Base-by-base conservation (phyloP, 2,797 vertebrate species). In the Capromys pilorides region DNA sequence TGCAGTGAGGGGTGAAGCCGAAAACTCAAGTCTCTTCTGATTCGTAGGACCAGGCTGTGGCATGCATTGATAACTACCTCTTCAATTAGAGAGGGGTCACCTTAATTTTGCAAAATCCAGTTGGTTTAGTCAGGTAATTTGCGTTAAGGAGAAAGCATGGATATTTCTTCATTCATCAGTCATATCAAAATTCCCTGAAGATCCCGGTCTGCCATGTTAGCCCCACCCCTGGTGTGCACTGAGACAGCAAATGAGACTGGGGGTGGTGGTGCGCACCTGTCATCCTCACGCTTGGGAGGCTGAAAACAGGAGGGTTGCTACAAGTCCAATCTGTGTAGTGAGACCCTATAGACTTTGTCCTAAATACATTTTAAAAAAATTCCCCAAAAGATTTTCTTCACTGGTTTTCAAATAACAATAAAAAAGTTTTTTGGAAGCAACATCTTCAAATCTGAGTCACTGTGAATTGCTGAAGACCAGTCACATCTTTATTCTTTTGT, bases 341-440 rank as follows among this genome's bases (percentile, higher is more conserved):
- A 45, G 45, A 45, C 45, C 45, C 45, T 45, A 8, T 45, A 45
- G 45, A 45, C 45, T 45, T 8, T 45, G 45, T n/a, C n/a, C n/a
- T n/a, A n/a, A n/a, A n/a, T 45, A 45, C 45, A 45, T 45, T 45
- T 4, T 4, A 45, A 45, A 45, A 45, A 45, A 45, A 45, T 45
- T 45, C 45, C 45, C 8, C 8, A 8, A 45, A 45, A 8, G 45
- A 8, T 45, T 45, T 45, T 45, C 45, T 45, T 45, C 14, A 61
- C 7, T 94, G 67, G 11, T 88, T 91, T 96, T 71, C 49, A 94
- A 94, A 82, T 22, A 93, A 41, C 51, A 93, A 78, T 77, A 54
- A 75, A 45, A 77, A 83, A 59, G 1, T 0, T 49, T 12, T 62
- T 31, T 41, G 18, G 16, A 57, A 73, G 28, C 31, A 88, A 57